Evolutionary conservation across 1,140 invertebrate species (phyloP).

Genomic region (Papilio polyxenes): DNA sequence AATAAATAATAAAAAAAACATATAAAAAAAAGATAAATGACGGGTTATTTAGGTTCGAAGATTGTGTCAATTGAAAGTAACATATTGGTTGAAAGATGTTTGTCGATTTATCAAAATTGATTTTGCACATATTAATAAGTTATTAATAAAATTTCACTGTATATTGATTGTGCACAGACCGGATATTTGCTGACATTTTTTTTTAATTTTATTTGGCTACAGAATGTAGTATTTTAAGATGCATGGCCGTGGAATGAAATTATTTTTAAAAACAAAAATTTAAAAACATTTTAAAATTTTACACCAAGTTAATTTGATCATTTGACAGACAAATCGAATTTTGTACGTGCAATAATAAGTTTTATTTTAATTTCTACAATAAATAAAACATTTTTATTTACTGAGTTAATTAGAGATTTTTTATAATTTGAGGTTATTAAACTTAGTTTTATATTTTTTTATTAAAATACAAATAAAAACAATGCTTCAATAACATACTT

Average conservation of each 20-base stretch:
- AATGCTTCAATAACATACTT: constrained; percentile 42
- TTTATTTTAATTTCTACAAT: neutral
- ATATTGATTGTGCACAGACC: constrained; percentile 69
- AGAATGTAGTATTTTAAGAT: constrained; percentile 58
- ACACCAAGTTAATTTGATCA: neutral
- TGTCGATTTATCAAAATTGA: constrained; percentile 35
- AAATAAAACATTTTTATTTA: constrained; percentile 27
- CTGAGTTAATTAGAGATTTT: constrained; percentile 41
- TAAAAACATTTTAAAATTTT: constrained; percentile 15
- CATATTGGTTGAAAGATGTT: constrained; percentile 44
- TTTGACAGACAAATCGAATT: constrained; percentile 33
- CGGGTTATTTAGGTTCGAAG: constrained; percentile 40
- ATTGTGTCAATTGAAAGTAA: constrained; percentile 46
- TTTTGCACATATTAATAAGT: constrained; percentile 26
- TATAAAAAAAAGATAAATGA: constrained; percentile 40
- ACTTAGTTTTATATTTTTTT: constrained; percentile 41
- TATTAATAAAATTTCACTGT: constrained; percentile 57
- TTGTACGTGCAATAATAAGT: neutral
- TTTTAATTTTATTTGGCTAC: constrained; percentile 51
- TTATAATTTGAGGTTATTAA: constrained; percentile 37
- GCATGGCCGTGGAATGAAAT: constrained; percentile 55
- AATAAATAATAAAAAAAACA: constrained; percentile 16
- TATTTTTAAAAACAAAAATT: constrained; percentile 46
- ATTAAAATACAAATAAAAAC: constrained; percentile 43
- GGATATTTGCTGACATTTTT: constrained; percentile 61